Evolutionary conservation across 2,113 vertebrate species (phyloP).

Genomic region (Dasypus novemcinctus): DNA sequence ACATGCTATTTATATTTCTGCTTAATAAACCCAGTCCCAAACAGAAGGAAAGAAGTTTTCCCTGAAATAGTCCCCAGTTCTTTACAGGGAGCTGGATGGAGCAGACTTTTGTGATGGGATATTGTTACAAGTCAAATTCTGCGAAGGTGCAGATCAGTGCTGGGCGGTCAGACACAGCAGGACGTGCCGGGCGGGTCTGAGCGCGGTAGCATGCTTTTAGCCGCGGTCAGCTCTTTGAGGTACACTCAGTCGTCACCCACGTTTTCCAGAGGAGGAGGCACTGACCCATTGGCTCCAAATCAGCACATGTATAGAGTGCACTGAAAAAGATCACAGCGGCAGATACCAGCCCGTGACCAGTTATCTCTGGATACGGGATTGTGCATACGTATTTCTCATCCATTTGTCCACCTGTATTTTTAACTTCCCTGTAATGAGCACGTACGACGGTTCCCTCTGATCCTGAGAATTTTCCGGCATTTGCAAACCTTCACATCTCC

Average conservation of each 20-base stretch:
- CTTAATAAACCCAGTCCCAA: background rate
- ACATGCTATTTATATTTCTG: background rate
- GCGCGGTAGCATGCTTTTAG: no score
- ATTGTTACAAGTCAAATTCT: background rate
- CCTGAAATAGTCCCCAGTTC: background rate
- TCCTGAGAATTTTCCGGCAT: background rate
- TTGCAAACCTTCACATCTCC: background rate
- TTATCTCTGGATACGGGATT: background rate
- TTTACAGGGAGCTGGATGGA: background rate
- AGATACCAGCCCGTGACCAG: background rate
- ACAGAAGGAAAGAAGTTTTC: conserved; percentile 16
- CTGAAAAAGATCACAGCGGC: background rate
- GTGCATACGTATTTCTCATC: background rate
- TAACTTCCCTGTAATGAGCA: background rate
- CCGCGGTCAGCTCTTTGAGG: background rate
- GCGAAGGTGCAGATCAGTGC: background rate
- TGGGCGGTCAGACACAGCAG: background rate
- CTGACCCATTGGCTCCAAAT: background rate
- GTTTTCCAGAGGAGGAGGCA: background rate
- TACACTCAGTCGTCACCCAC: background rate
- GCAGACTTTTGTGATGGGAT: background rate
- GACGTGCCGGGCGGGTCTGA: background rate
- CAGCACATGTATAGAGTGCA: background rate
- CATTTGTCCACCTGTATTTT: background rate
- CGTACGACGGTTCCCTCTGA: background rate